Conservation (phyloP, 2,113 vertebrate genomes). For the Felis chaus region DNA sequence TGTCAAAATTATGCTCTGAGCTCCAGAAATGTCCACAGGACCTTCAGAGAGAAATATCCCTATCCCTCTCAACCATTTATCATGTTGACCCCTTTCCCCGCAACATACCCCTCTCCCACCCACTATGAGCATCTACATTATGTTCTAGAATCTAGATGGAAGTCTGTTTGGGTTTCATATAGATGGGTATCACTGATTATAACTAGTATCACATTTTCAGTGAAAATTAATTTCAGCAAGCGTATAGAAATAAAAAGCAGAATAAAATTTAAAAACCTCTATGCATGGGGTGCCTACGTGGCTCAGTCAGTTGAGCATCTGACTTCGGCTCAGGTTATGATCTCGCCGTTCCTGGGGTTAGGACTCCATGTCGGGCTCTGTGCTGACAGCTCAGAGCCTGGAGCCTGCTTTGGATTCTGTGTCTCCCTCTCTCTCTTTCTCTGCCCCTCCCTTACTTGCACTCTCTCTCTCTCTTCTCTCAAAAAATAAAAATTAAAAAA, state of each 20-base stretch:
- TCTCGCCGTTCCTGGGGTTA: no score
- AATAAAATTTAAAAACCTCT: not conserved
- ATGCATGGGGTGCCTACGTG: no score
- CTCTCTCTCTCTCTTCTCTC: no score
- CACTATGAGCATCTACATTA: not conserved
- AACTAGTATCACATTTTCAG: not conserved
- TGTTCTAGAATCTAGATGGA: not conserved
- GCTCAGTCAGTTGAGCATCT: no score
- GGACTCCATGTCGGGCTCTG: no score
- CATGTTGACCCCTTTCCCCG: not conserved
- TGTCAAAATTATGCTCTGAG: not conserved
- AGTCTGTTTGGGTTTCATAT: not conserved
- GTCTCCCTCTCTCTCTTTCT: no score
- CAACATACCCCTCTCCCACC: not conserved
- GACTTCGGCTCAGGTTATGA: no score
- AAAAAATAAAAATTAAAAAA: no score
- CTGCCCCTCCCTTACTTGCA: no score
- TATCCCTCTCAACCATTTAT: not conserved
- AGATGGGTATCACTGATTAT: not conserved
- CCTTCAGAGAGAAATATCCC: not conserved
- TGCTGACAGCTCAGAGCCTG: no score
- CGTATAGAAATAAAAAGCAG: not conserved
- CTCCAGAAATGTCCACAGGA: not conserved
- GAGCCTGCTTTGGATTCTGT: no score
- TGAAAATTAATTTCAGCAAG: conserved; percentile 12